Evolutionary conservation across 1,140 invertebrate species (phyloP), one percentile per base, ranked within the genome.

Genomic region (Tyrophagus putrescentiae): DNA sequence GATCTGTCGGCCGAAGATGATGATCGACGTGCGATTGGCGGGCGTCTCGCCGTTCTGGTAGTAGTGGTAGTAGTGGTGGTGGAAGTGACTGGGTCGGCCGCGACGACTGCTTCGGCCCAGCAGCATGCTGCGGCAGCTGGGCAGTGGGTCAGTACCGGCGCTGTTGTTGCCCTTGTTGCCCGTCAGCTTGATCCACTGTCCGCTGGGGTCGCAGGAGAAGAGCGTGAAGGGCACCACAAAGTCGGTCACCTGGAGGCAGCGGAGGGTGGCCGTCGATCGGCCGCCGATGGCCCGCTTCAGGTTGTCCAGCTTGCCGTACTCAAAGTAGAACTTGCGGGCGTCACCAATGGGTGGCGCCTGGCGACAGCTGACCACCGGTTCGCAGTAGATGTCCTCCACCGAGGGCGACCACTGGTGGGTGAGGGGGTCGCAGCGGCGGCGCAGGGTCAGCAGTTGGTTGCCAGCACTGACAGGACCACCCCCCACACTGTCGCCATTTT

Each of bases 151-250:
- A 13, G 45, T 50, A 13, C 21, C 21, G 13, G 13, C 21, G 13
- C 27, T 3, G 13, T 48, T 29, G 7, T 21, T 48, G 7, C 31
- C 45, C 23, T 48, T 48, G 21, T 54, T 54, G 3, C 52, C 52
- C n/a, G n/a, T n/a, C n/a, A 31, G 7, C 39, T 33, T 29, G 21
- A 54, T 11, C 52, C 52, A 54, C 39, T 54, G 21, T n/a, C 52
- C 52, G 11, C 7, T 9, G n/a, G 3, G 2, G 13, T 13, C 52
- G 39, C 52, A 54, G 2, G 13, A 1, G 39, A 34, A 54, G 13
- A 54, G n/a, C 9, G 52, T 54, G 13, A 3, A 54, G n/a, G 52
- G 52, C 13, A 31, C 25, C 1, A 54, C 52, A 33, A 18, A 21
- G 25, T 54, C 13, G 9, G 52, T 31, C 13, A 54, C 11, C 52